Evolutionary conservation across 2,888 invertebrate species (phyloP), one percentile per base, ranked within the genome.

Genomic region (Hesperia comma): DNA sequence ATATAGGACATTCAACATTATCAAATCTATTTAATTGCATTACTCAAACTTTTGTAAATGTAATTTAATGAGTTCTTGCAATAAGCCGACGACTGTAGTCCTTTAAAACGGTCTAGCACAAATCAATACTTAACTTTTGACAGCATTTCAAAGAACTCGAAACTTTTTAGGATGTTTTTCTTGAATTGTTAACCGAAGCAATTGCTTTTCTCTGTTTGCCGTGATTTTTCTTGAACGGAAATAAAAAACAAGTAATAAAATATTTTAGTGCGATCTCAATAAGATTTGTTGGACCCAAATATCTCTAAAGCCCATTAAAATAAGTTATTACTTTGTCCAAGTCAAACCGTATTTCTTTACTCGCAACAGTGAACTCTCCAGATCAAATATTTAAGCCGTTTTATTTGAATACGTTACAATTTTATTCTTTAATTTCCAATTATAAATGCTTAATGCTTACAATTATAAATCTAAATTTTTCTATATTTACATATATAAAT

Each of bases 321-420:
- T 26, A 21, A 61, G 21, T 61, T 53, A 53, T 54, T 37, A 37
- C 56, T 21, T 8, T 40, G 40, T 51, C 57, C 57, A n/a, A 51
- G 17, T 8, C 26, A 51, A 41, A 6, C 49, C 49, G 14, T 64
- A 63, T 63, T 63, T 57, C 40, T 58, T 64, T 41, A 53, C 41
- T 33, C 64, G 58, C 49, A 64, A 64, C 57, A 64, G 57, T 26
- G 49, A 57, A 51, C 49, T 51, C 37, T 51, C 26, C 6, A 53
- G 57, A 37, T 58, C 51, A 64, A 64, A 64, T 64, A 64, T 64
- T 64, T 58, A 64, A 64, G 41, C 32, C 53, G 17, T 58, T 53
- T 64, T 64, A 58, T 64, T 58, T 57, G 57, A 64, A 64, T 57
- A 57, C 57, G 63, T 63, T 57, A 57, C n/a, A n/a, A n/a, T n/a